phyloP scores from a whole-genome alignment of 1,140 invertebrate species.

The Heliothis subflexa region DNA sequence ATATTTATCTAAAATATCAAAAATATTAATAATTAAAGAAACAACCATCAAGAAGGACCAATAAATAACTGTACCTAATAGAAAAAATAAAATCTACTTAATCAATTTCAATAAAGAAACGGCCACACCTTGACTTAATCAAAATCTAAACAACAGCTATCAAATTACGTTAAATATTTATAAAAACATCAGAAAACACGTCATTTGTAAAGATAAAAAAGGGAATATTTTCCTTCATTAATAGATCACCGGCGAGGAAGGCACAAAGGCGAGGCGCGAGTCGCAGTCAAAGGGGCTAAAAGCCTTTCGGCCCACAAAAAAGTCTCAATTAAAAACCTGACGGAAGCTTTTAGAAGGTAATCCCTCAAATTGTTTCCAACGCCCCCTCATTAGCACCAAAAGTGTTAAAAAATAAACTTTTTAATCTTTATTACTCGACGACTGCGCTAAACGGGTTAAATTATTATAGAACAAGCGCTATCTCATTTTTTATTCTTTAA shows the following conservation, averaged over 20 bases:
- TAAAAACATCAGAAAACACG: slow-evolving; percentile 48
- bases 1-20: not conserved
- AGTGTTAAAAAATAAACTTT: slow-evolving; percentile 86
- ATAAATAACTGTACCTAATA: not conserved
- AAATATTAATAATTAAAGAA: not conserved
- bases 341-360: slow-evolving; percentile 86
- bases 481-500: slow-evolving; percentile 80
- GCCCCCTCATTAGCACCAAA: slow-evolving; percentile 85
- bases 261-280: slow-evolving; percentile 75
- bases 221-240: slow-evolving; percentile 78
- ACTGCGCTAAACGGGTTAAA: slow-evolving; percentile 84
- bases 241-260: slow-evolving; percentile 76
- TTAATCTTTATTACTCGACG: slow-evolving; percentile 85
- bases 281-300: slow-evolving; percentile 79
- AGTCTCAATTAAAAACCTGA: slow-evolving; percentile 86
- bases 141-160: slow-evolving; percentile 33
- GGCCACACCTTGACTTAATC: slow-evolving; percentile 6
- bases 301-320: slow-evolving; percentile 82
- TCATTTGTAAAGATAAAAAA: slow-evolving; percentile 46
- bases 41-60: not conserved
- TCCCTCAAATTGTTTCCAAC: slow-evolving; percentile 86
- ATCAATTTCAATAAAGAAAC: slow-evolving; percentile 37
- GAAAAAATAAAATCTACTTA: slow-evolving; percentile 11
- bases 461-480: slow-evolving; percentile 80
- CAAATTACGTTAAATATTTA: slow-evolving; percentile 45